Conservation (phyloP, 1,140 invertebrate genomes). For the Drosophila persimilis region DNA sequence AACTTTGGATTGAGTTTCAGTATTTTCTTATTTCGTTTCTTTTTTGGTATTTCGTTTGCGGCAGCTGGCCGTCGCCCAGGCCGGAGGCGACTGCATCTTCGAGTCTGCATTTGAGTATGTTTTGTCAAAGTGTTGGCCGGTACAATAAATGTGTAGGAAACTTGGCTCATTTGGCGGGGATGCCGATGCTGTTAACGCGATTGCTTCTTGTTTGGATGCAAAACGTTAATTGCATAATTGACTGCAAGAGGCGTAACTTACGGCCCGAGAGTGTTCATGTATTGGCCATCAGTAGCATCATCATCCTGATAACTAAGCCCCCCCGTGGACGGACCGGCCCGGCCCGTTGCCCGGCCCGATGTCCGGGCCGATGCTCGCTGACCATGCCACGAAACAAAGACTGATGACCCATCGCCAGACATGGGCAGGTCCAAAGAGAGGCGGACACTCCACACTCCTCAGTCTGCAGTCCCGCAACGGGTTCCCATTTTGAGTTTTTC, state of each 20-base stretch:
- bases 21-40: not conserved
- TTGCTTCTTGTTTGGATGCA: constrained; percentile 66
- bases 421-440: constrained; percentile 39
- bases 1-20: constrained; percentile 33
- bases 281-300: constrained; percentile 27
- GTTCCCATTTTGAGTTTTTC: constrained; percentile 46
- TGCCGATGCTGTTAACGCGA: constrained; percentile 24
- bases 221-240: constrained; percentile 78
- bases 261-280: constrained; percentile 33
- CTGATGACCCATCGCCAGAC: constrained; percentile 55
- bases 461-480: constrained; percentile 34
- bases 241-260: constrained; percentile 68
- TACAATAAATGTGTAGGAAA: constrained; percentile 54
- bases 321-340: constrained; percentile 2
- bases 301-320: constrained; percentile 25
- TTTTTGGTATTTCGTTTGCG: constrained; percentile 20
- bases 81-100: not conserved
- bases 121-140: constrained; percentile 59
- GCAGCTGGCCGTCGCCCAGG: constrained; percentile 24
- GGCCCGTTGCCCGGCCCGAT: not conserved
- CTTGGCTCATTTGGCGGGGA: constrained; percentile 63
- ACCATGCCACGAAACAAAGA: constrained; percentile 49
- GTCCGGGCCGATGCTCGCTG: constrained; percentile 9
- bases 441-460: constrained; percentile 8
- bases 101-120: constrained; percentile 31